Base-by-base conservation (phyloP, 2,113 vertebrate species). In the Tyrannus savana region DNA sequence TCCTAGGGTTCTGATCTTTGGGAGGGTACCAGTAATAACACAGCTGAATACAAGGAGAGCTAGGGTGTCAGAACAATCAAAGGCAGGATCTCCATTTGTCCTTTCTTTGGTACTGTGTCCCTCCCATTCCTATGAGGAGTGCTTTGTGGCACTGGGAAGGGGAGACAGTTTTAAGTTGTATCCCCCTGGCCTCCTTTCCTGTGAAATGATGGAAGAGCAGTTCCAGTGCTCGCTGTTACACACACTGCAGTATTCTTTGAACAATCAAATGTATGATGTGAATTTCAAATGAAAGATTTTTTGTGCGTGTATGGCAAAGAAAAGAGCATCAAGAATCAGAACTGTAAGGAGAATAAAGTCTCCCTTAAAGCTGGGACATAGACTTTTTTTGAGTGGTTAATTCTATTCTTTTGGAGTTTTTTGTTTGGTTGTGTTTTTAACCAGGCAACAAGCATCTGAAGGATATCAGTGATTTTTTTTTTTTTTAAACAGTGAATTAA, bases 111-210 rank as follows among this genome's bases (percentile, higher is more conserved):
- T 63, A 9, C 33, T 19, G 4, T 91, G 76, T 33, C 39, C 14
- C 62, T 89, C 37, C 37, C 19, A 6, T 17, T 66, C 50, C 30
- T 59, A 3, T 2, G 4, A 0, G 0, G n/a, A 31, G 15, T 23
- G 35, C 33, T 81, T 19, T 74, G 23, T 73, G 77, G 21, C 31
- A 23, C 14, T 46, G 63, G 42, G 28, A 7, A 58, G n/a, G 14
- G 9, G 25, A 24, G 24, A 6, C 55, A 81, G 22, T 35, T 94
- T 25, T 27, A 52, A 55, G 23, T 19, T 86, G 18, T 21, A 23
- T 55, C 27, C 33, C 17, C 30, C 7, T 27, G 4, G 10, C 4
- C 11, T 8, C 9, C 7, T 76, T 88, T 58, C 44, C 67, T 58
- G 35, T 33, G 73, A 81, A 35, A 35, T 71, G 64, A 13, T 84